Evolutionary conservation across 2,888 invertebrate genomes (phyloP), one percentile per base, ranked within the genome.

Genomic region (Plebejus anna): DNA sequence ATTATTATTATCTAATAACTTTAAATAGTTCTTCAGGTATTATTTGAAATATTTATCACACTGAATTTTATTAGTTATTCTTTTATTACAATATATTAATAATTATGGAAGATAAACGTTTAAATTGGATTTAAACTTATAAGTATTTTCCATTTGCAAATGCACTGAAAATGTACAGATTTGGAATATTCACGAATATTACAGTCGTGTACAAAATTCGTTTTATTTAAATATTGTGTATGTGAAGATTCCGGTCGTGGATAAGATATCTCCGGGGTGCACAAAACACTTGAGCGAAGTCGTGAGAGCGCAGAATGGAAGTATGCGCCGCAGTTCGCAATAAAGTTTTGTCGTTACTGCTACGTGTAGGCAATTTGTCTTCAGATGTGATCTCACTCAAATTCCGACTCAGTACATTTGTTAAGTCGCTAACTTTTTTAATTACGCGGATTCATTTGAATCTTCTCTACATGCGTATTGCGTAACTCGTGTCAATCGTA

Each of bases 331-430:
- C 32, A 77, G 78, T 77, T 78, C 76, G 78, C 78, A 77, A 76
- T 79, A 79, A 79, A 80, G 75, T 80, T 80, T 76, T 70, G 76
- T 76, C 80, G 76, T 79, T 79, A 78, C 76, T 76, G 66, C 76
- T 77, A 75, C 72, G 72, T 76, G 76, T 72, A 73, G 77, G 75
- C 76, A 75, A 77, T 79, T 78, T 77, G 66, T 77, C 76, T 76
- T 57, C 66, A 75, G 70, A 75, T 70, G 70, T 72, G 76, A 77
- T 71, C 76, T 78, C 61, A 76, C 76, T 76, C 76, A 71, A 77
- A 77, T 72, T 47, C 22, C 47, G 47, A 55, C 73, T 73, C 16
- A 73, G 73, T 32, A 51, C 72, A 73, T 73, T 73, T 55, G 73
- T 73, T 13, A 32, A 55, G 55, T 32, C 47, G 51, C 1, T 32